phyloP scores from a whole-genome alignment of 2,797 vertebrate species.

The Tragopan temminckii region DNA sequence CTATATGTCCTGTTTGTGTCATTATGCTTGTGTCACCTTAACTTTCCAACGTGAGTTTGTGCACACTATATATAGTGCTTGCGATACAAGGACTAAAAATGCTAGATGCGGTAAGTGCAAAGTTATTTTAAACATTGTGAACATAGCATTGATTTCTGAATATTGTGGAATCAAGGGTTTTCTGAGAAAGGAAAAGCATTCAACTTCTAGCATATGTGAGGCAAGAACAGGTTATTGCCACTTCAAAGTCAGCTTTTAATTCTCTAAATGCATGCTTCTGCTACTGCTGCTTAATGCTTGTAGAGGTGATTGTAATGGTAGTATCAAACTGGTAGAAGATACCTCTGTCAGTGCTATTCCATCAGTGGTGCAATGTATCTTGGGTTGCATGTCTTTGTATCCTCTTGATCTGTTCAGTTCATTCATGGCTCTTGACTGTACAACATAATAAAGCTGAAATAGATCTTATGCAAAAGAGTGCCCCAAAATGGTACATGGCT shows the following conservation, averaged over 20 bases:
- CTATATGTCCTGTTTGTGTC: conserved; percentile 24
- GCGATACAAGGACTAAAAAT: background rate
- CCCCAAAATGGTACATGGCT: background rate
- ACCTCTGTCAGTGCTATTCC: background rate
- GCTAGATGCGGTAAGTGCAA: background rate
- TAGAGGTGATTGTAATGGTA: background rate
- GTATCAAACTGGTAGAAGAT: background rate
- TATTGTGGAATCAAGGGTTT: background rate
- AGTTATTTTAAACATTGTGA: conserved; percentile 12
- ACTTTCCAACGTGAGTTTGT: background rate
- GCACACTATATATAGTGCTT: conserved; percentile 32
- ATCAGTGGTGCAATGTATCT: background rate
- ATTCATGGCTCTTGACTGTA: background rate
- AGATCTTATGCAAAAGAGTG: background rate
- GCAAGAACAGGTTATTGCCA: background rate
- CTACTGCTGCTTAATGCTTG: background rate
- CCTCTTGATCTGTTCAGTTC: background rate
- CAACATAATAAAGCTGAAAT: background rate
- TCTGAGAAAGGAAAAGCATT: background rate
- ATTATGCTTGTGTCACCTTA: conserved; percentile 44
- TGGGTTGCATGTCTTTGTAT: background rate
- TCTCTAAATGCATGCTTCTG: background rate
- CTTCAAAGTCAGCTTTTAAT: background rate
- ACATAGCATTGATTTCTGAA: background rate
- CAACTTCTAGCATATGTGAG: background rate